Conservation (phyloP, 35 echinoderm and acorn worm genomes). For the Ophioderma brevispina region DNA sequence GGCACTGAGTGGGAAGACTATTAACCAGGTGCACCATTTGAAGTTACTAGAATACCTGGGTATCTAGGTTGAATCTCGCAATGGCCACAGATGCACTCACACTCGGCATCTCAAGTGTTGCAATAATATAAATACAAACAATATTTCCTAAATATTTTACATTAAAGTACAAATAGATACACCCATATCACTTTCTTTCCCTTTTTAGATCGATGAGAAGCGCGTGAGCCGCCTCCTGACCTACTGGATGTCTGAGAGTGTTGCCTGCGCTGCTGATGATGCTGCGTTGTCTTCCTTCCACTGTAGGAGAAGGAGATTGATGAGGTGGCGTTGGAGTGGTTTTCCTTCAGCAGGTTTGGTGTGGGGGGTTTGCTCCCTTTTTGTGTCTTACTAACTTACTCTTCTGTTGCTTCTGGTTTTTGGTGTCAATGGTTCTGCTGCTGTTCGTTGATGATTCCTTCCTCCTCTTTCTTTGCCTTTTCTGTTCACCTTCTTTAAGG, state of each 20-base stretch:
- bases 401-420: not conserved
- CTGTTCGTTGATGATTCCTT: no score
- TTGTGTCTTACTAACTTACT: not conserved
- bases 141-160: no score
- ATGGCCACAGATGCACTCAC: no score
- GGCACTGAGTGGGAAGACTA: no score
- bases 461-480: no score
- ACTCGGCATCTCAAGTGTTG: no score
- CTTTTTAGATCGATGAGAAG: constrained; percentile 57
- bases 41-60: no score
- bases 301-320: not conserved
- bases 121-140: no score
- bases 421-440: constrained; percentile 1
- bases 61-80: no score
- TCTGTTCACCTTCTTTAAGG: not conserved
- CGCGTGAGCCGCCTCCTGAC: constrained; percentile 26
- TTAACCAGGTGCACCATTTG: no score
- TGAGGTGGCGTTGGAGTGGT: constrained; percentile 12
- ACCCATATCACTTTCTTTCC: constrained; percentile 30
- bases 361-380: no score
- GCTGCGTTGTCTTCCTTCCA: constrained; percentile 22
- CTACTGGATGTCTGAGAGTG: not conserved
- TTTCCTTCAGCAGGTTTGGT: not conserved
- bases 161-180: no score
- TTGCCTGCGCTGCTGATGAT: not conserved